phyloP scores from a whole-genome alignment of 1,140 invertebrate species.

The Philopotamus ludificatus region DNA sequence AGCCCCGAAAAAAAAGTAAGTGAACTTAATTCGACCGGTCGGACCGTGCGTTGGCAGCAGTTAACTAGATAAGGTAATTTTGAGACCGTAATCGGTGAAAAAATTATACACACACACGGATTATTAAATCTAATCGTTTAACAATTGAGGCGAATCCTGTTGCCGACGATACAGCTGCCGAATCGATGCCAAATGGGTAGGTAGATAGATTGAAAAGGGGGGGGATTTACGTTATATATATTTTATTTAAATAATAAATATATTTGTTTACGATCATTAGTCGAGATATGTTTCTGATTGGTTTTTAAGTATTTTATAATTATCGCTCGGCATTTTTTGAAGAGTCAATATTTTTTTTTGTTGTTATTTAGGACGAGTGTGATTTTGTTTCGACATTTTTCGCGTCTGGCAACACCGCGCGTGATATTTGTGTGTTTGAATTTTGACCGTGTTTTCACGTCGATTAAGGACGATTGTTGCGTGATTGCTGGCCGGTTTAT shows the following conservation, averaged over 20 bases:
- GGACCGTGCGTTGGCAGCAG: constrained; percentile 13
- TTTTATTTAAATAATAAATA: too few species aligned
- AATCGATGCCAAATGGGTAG: neutral
- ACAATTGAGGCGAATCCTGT: neutral
- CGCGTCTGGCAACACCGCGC: neutral
- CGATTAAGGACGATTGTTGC: too few species aligned
- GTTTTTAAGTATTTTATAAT: neutral
- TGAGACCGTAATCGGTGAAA: constrained; percentile 17
- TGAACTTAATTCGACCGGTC: constrained; percentile 32
- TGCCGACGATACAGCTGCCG: neutral
- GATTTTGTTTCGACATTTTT: neutral
- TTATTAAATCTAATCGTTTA: constrained; percentile 10
- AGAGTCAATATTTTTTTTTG: neutral
- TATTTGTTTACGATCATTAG: too few species aligned
- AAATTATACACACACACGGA: constrained; percentile 1
- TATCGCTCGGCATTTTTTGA: neutral
- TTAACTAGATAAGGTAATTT: constrained; percentile 28
- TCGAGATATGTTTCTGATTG: too few species aligned
- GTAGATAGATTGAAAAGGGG: too few species aligned
- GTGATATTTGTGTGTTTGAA: too few species aligned
- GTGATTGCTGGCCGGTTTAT: too few species aligned
- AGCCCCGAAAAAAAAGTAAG: constrained; percentile 26
- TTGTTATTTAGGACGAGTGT: neutral
- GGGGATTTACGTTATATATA: too few species aligned
- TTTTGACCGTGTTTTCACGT: too few species aligned